These are phyloP conservation scores for Syngnathoides biaculeatus DNA, from an alignment of 2,113 vertebrate genomes.

Conservation along the genomic window DNA sequence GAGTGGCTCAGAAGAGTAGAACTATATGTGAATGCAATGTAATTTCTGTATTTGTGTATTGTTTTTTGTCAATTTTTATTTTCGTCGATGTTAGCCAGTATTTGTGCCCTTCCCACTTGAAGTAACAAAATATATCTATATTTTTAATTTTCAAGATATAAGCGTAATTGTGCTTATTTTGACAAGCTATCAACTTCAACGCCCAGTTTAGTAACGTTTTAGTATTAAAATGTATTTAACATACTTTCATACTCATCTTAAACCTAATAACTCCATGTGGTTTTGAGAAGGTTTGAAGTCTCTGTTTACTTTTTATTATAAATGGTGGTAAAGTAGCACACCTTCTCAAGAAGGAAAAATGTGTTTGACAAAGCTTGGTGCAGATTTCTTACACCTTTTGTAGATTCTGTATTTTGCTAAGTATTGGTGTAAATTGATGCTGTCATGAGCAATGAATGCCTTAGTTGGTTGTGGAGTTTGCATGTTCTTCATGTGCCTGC, in stretches of 20 bases:
- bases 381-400: constrained; percentile 47
- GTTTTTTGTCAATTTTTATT: constrained; percentile 51
- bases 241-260: constrained; percentile 50
- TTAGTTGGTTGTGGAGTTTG: not conserved
- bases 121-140: constrained; percentile 53
- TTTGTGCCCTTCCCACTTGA: constrained; percentile 63
- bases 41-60: constrained; percentile 90
- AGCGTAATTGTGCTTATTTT: constrained; percentile 74
- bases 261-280: constrained; percentile 53
- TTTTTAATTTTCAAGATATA: constrained; percentile 67
- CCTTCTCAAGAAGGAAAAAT: constrained; percentile 29
- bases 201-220: not conserved
- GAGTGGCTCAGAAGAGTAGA: constrained; percentile 61
- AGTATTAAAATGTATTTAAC: constrained; percentile 32
- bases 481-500: too few relatives aligned
- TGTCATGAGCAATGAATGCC: constrained; percentile 17
- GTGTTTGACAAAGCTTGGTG: constrained; percentile 43
- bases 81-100: constrained; percentile 57
- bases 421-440: constrained; percentile 32
- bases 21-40: constrained; percentile 45
- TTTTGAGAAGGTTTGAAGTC: constrained; percentile 43
- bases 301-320: constrained; percentile 45
- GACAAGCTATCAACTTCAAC: not conserved
- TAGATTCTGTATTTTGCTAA: constrained; percentile 42
- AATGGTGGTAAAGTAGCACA: constrained; percentile 43